phyloP scores from a whole-genome alignment of 2,888 invertebrate species.

The Drosophila prolongata region DNA sequence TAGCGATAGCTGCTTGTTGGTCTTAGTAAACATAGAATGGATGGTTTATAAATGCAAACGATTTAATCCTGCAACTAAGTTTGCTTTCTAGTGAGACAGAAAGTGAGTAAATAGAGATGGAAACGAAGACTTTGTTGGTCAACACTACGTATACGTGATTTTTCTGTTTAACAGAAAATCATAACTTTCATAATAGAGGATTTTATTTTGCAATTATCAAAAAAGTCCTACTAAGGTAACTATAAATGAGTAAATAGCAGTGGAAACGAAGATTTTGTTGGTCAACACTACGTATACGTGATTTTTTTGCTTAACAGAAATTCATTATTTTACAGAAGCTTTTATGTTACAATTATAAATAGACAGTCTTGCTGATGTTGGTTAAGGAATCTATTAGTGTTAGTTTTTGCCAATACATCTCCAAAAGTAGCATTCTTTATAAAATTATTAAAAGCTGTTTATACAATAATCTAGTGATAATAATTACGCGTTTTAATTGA shows the following conservation, averaged over 20 bases:
- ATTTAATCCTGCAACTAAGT: neutral
- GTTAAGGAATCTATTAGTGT: neutral
- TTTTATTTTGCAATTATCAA: too few species aligned
- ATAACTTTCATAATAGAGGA: too few species aligned
- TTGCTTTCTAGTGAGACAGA: neutral
- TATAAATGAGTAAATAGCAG: too few species aligned
- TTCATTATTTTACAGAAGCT: too few species aligned
- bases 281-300: constrained; percentile 19
- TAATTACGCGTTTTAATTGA: too few species aligned
- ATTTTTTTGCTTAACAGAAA: constrained; percentile 3
- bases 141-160: constrained; percentile 27
- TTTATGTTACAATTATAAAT: too few species aligned
- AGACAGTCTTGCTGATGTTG: too few species aligned
- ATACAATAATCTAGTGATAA: too few species aligned
- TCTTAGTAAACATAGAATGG: constrained; percentile 6
- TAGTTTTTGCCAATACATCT: neutral
- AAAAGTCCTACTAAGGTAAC: too few species aligned
- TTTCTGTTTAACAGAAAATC: neutral
- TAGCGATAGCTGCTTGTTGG: constrained; percentile 24
- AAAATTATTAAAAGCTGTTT: too few species aligned
- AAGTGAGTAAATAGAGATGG: neutral
- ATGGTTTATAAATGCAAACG: neutral
- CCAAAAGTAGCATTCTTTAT: too few species aligned
- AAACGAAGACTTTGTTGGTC: constrained; percentile 8
- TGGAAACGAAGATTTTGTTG: neutral